phyloP scores from a whole-genome alignment of 2,113 vertebrate genomes.

The Hippocampus barbouri region DNA sequence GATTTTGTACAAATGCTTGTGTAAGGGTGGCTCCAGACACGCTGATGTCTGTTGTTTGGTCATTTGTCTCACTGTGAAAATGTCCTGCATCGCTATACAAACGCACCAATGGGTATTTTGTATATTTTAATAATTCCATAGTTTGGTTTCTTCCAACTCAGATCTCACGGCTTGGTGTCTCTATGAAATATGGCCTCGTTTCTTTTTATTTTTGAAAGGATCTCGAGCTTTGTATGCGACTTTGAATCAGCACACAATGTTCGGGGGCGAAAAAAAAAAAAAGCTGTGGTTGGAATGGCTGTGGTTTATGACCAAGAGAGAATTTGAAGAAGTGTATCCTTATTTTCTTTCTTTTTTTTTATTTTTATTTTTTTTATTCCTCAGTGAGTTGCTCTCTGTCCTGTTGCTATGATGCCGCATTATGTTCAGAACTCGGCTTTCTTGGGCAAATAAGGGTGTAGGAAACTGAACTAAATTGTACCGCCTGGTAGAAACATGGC shows the following conservation, averaged over 20 bases:
- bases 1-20: too few relatives aligned
- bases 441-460: not conserved
- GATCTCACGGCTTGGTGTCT: not conserved
- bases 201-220: not conserved
- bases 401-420: not conserved
- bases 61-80: too few relatives aligned
- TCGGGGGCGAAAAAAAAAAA: not conserved
- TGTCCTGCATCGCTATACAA: not conserved
- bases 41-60: too few relatives aligned
- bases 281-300: not conserved
- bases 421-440: not conserved
- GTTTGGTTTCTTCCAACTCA: not conserved
- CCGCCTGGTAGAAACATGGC: not conserved
- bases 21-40: too few relatives aligned
- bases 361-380: not conserved
- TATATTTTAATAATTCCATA: not conserved
- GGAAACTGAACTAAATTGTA: not conserved
- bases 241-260: not conserved
- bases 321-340: not conserved
- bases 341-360: not conserved
- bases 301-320: not conserved
- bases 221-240: not conserved
- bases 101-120: not conserved
- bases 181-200: not conserved
- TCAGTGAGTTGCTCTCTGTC: not conserved